These are phyloP conservation scores for Ranitomeya variabilis DNA, from an alignment of 2,113 vertebrate species.

Conservation along the genomic window DNA sequence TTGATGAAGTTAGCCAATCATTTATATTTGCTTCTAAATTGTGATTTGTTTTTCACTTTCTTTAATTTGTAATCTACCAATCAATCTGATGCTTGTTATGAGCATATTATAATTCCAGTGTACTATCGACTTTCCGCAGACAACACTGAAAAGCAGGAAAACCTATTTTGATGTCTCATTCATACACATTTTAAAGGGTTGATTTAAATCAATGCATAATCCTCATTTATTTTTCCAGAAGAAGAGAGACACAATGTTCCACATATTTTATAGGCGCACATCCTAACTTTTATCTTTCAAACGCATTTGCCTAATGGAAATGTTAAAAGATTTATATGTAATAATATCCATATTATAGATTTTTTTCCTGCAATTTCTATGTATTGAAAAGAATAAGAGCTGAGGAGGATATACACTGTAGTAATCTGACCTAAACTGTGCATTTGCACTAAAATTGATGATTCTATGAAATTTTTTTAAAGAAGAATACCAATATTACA, in stretches of 20 bases:
- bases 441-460: background rate
- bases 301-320: conserved; percentile 15
- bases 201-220: background rate
- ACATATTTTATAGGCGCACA: background rate
- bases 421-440: background rate
- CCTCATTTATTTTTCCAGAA: conserved; percentile 1
- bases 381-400: background rate
- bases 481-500: background rate
- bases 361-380: background rate
- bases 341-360: background rate
- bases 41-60: conserved; percentile 3
- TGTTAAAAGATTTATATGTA: conserved; percentile 18
- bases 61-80: background rate
- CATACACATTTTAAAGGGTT: background rate
- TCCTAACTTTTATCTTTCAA: background rate
- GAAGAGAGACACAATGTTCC: background rate
- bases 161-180: background rate
- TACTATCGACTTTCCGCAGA: background rate
- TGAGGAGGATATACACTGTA: background rate
- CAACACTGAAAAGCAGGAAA: background rate
- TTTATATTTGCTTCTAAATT: background rate
- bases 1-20: background rate
- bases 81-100: conserved; percentile 3
- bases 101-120: conserved; percentile 7
- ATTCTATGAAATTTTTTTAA: background rate